These are phyloP conservation scores for Drosophila bipectinata DNA, from an alignment of 1,140 invertebrate genomes.

Conservation along the genomic window DNA sequence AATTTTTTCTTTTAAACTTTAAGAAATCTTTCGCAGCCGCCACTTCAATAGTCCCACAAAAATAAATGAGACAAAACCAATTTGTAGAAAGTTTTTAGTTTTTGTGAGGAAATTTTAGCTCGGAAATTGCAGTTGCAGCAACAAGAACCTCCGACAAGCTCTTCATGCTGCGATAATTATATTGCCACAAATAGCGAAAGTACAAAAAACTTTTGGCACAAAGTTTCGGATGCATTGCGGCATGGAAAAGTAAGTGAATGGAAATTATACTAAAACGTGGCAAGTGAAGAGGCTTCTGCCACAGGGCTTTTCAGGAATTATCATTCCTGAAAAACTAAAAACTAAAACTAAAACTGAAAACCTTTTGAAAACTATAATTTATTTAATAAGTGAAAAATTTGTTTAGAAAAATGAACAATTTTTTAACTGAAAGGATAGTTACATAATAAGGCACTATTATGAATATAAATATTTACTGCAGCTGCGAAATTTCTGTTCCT, in stretches of 20 bases:
- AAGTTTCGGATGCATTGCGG: slow-evolving; percentile 31
- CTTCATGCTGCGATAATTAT: slow-evolving; percentile 30
- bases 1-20: not conserved
- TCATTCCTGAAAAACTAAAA: too few species aligned
- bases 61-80: not conserved
- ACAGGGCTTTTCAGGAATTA: not conserved
- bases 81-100: slow-evolving; percentile 5
- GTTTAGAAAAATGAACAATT: not conserved
- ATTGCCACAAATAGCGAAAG: slow-evolving; percentile 29
- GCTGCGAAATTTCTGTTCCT: too few species aligned
- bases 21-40: not conserved
- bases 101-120: slow-evolving; percentile 17
- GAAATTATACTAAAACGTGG: slow-evolving; percentile 1
- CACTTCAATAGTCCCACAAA: not conserved
- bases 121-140: slow-evolving; percentile 28
- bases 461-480: too few species aligned
- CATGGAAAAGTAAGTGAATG: slow-evolving; percentile 2
- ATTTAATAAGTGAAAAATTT: not conserved
- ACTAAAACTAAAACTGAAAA: too few species aligned
- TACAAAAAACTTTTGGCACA: slow-evolving; percentile 12
- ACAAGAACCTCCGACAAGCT: slow-evolving; percentile 9
- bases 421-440: too few species aligned
- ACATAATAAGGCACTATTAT: too few species aligned
- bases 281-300: not conserved
- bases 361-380: not conserved